Evolutionary conservation across 2,888 invertebrate species (phyloP).

Genomic region (Caenorhabditis auriculariae): DNA sequence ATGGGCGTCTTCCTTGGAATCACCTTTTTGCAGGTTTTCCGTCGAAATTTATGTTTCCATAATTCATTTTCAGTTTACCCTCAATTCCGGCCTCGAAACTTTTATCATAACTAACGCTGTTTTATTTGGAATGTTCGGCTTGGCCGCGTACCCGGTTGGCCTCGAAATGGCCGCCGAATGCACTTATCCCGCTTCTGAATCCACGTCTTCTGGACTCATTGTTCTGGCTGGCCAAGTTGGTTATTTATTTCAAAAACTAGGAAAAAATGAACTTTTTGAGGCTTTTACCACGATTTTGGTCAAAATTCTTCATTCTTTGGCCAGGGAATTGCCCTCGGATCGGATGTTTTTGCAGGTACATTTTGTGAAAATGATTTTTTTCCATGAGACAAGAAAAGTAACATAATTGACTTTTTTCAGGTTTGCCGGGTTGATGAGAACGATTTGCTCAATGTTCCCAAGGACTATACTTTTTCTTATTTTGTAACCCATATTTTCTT

Average conservation of each 20-base stretch:
- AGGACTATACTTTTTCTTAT: neutral
- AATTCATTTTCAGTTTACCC: no score
- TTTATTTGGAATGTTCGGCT: slow-evolving; percentile 7
- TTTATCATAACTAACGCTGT: neutral
- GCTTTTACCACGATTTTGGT: slow-evolving; percentile 3
- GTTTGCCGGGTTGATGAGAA: neutral
- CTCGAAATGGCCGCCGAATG: slow-evolving; percentile 12
- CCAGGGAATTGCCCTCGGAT: neutral
- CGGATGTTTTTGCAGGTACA: no score
- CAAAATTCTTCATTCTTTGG: neutral
- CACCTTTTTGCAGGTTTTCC: slow-evolving; percentile 3
- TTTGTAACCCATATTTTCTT: slow-evolving; percentile 3
- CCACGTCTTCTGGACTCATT: slow-evolving; percentile 8
- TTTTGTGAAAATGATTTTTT: no score
- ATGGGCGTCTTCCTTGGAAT: slow-evolving; percentile 3
- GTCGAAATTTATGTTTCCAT: no score
- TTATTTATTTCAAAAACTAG: no score
- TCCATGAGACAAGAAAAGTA: no score
- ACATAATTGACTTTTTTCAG: neutral
- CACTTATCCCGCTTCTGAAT: slow-evolving; percentile 4
- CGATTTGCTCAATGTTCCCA: slow-evolving; percentile 6
- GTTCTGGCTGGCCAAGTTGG: slow-evolving; percentile 12
- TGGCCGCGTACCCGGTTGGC: slow-evolving; percentile 15
- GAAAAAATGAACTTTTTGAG: no score
- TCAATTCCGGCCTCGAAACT: neutral